Conservation (phyloP, 1,140 invertebrate species). For the Idris sp. region DNA sequence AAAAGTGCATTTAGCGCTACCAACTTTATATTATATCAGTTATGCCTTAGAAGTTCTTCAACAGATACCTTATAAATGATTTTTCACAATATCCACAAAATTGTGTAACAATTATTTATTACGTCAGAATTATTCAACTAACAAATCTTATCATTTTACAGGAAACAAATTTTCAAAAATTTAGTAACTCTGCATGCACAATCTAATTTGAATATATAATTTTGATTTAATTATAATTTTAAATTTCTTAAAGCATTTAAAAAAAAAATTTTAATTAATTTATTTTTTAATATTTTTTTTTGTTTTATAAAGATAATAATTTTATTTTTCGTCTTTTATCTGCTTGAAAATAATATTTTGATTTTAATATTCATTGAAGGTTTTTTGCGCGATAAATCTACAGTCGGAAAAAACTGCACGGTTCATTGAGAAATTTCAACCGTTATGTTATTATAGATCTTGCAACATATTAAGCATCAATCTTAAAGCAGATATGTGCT, state of each 20-base stretch:
- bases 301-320: too few relatives aligned
- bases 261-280: too few relatives aligned
- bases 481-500: conserved; percentile 2
- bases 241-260: too few relatives aligned
- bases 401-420: conserved; percentile 6
- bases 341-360: too few relatives aligned
- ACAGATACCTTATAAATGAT: conserved; percentile 4
- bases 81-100: conserved; percentile 1
- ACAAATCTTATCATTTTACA: too few relatives aligned
- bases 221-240: too few relatives aligned
- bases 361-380: too few relatives aligned
- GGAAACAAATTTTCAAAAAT: too few relatives aligned
- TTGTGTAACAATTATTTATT: not conserved
- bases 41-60: not conserved
- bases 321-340: too few relatives aligned
- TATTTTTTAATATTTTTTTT: too few relatives aligned
- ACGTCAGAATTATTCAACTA: not conserved
- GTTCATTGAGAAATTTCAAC: conserved; percentile 28
- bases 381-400: not conserved
- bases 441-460: conserved; percentile 28
- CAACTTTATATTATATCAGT: conserved; percentile 19
- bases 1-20: conserved; percentile 36
- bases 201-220: too few relatives aligned
- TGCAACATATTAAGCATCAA: conserved; percentile 25
- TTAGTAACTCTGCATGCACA: too few relatives aligned